Conservation (phyloP, 1,140 invertebrate genomes). For the Luehdorfia chinensis region DNA sequence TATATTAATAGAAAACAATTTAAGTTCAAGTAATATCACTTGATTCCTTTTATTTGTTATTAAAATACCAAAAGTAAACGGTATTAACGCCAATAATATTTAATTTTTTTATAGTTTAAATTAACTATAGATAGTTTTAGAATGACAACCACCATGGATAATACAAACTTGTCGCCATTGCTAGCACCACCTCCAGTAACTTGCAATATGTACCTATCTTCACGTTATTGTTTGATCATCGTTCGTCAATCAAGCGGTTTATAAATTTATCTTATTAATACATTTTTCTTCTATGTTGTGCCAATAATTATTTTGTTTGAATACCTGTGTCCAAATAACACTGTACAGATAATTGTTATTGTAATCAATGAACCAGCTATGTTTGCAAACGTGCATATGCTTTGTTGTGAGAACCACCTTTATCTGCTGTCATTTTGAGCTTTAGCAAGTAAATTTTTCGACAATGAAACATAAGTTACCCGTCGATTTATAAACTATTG, state of each 20-base stretch:
- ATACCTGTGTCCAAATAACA: slow-evolving; percentile 41
- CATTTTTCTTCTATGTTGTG: slow-evolving; percentile 60
- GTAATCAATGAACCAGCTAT: slow-evolving; percentile 46
- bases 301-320: slow-evolving; percentile 49
- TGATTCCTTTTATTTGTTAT: too few relatives aligned
- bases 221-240: slow-evolving; percentile 73
- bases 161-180: slow-evolving; percentile 43
- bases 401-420: slow-evolving; percentile 76
- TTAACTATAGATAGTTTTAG: too few relatives aligned
- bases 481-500: slow-evolving; percentile 41
- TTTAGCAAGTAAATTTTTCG: slow-evolving; percentile 63
- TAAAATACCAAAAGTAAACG: too few relatives aligned
- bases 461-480: slow-evolving; percentile 69
- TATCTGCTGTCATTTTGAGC: slow-evolving; percentile 71
- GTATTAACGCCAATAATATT: too few relatives aligned
- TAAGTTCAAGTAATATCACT: too few relatives aligned
- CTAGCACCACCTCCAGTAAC: slow-evolving; percentile 31
- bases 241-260: slow-evolving; percentile 70
- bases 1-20: too few relatives aligned
- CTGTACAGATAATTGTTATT: slow-evolving; percentile 36
- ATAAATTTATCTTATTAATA: slow-evolving; percentile 59
- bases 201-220: slow-evolving; percentile 55
- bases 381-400: slow-evolving; percentile 73
- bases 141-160: slow-evolving; percentile 4
- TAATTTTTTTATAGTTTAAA: too few relatives aligned